Base-by-base conservation (phyloP, 2,797 vertebrate genomes). In the Aeoliscus strigatus region DNA sequence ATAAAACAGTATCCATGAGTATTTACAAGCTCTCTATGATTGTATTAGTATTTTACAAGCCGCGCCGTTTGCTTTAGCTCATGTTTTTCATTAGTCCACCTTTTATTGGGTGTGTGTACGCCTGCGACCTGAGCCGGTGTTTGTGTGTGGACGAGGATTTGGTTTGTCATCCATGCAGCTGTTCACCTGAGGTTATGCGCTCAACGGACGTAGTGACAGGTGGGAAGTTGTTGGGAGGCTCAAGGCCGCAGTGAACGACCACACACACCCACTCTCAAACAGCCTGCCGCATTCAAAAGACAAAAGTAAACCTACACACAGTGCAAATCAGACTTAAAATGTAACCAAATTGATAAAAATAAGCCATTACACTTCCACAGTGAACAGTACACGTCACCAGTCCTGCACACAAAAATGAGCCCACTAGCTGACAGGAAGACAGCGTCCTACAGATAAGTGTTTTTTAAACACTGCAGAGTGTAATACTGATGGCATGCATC, bases 161-260 rank as follows among this genome's bases (percentile, higher is more conserved):
- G 5, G 24, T 27, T 18, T 26, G 21, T 33, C 35, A 14, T 27
- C 29, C 13, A 8, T 39, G 63, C 76, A 81, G 75, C 77, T 76
- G 75, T 68, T 80, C 53, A 73, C 70, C 68, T 77, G 55, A 54
- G 42, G 47, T 55, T 63, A 66, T 70, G 51, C 66, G 49, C 65
- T 61, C 64, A 61, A 60, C 63, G 41, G 42, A 45, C 30, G 21
- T 27, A 44, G 48, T 31, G 45, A 76, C 71, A 77, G 73, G 58
- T 70, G 51, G 57, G 39, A 52, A 53, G 55, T 52, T 43, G 45
- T 42, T 21, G 27, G 18, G 36, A 49, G 31, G 23, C 28, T 59
- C 13, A 21, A 16, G 35, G 28, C 48, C 58, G 21, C 52, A 25
- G 36, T 48, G 39, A 39, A 51, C 41, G 31, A 50, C 42, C 45